Conservation (phyloP, 2,113 vertebrate species). For the Perca fluviatilis region DNA sequence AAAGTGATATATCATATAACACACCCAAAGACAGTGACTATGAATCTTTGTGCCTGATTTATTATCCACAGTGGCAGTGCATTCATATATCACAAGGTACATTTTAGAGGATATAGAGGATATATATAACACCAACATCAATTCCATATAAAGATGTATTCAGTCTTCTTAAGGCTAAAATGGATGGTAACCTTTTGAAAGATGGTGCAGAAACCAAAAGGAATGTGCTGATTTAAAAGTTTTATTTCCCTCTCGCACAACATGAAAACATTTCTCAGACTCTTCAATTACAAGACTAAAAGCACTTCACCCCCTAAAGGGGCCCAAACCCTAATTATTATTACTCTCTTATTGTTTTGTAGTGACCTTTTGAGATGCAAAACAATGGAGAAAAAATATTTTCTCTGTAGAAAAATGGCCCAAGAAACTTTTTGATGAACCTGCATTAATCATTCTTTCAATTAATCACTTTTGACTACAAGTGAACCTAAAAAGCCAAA, state of each 20-base stretch:
- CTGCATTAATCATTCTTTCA: background rate
- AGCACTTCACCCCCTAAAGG: background rate
- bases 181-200: background rate
- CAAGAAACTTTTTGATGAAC: background rate
- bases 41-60: constrained; percentile 1
- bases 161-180: background rate
- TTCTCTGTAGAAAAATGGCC: background rate
- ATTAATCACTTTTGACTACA: constrained; percentile 18
- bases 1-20: background rate
- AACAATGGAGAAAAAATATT: constrained; percentile 2
- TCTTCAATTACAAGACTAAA: constrained; percentile 10
- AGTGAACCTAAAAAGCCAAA: background rate
- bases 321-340: background rate
- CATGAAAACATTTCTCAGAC: constrained; percentile 42
- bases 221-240: constrained; percentile 39
- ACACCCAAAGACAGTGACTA: background rate
- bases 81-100: background rate
- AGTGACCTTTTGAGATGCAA: background rate
- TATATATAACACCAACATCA: background rate
- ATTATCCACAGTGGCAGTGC: background rate
- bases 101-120: background rate
- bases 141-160: background rate
- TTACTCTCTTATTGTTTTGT: background rate
- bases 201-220: constrained; percentile 10
- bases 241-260: constrained; percentile 26